Percentiles rank a stretch among this genome's conserved stretches.
phyloP scores from a whole-genome alignment of 2,113 vertebrate genomes.

The Chiloscyllium plagiosum region DNA sequence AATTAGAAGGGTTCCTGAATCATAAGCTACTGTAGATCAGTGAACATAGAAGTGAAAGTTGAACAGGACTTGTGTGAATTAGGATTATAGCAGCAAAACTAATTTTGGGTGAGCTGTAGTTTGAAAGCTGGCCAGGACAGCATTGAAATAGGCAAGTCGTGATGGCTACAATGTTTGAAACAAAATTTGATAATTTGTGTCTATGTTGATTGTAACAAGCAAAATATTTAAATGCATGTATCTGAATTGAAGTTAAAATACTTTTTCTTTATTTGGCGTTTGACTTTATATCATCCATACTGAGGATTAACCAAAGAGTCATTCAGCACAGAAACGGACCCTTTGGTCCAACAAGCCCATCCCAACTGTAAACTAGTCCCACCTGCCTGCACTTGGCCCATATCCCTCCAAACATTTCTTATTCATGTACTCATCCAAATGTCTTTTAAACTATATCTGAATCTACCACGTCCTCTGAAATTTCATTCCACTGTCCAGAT shows the following conservation, averaged over 20 bases:
- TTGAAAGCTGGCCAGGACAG: not conserved
- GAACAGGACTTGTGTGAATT: not conserved
- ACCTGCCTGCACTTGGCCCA: too few species aligned
- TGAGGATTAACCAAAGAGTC: not conserved
- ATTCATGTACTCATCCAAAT: too few species aligned
- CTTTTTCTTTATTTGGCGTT: not conserved
- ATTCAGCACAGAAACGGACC: too few species aligned
- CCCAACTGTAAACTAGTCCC: too few species aligned
- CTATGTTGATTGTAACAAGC: not conserved
- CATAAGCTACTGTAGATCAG: not conserved
- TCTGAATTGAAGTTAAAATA: not conserved
- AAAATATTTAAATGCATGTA: not conserved
- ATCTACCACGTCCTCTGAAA: too few species aligned
- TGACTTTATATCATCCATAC: not conserved
- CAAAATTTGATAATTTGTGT: not conserved
- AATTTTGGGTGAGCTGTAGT: not conserved
- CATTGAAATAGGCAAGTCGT: not conserved
- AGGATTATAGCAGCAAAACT: not conserved
- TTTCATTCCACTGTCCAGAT: too few species aligned
- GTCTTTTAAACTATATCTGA: too few species aligned
- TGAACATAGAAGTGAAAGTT: not conserved
- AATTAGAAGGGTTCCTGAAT: not conserved
- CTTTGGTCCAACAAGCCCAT: too few species aligned
- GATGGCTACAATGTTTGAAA: not conserved
- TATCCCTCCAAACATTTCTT: too few species aligned